These are phyloP conservation scores for Spisula subtruncata DNA, from an alignment of 2,888 invertebrate genomes.

Conservation along the genomic window DNA sequence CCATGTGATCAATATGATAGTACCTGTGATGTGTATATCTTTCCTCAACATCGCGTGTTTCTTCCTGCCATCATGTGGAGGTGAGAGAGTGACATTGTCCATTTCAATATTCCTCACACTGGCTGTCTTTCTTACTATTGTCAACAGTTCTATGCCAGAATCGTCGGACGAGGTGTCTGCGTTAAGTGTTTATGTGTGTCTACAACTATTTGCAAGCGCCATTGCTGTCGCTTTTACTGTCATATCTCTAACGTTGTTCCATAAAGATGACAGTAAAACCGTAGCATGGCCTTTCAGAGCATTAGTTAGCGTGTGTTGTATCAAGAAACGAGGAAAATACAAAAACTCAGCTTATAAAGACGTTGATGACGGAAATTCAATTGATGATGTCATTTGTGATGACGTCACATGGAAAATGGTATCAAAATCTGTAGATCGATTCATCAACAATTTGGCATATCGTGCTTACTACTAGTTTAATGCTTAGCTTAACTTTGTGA, in stretches of 20 bases:
- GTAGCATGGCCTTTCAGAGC: background rate
- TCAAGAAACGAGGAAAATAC: background rate
- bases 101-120: slow-evolving; percentile 74
- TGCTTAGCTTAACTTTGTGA: background rate
- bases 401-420: slow-evolving; percentile 32
- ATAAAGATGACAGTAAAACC: background rate
- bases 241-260: slow-evolving; percentile 62
- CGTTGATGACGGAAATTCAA: background rate
- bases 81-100: slow-evolving; percentile 72
- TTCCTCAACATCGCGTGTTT: slow-evolving; percentile 70
- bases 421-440: slow-evolving; percentile 22
- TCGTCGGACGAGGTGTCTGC: slow-evolving; percentile 68
- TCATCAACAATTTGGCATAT: slow-evolving; percentile 22
- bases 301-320: background rate
- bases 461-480: background rate
- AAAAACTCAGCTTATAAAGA: background rate
- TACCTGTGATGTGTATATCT: slow-evolving; percentile 68
- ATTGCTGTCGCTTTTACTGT: slow-evolving; percentile 65
- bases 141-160: slow-evolving; percentile 69
- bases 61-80: slow-evolving; percentile 68
- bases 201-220: slow-evolving; percentile 72
- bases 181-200: slow-evolving; percentile 72
- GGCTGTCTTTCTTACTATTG: slow-evolving; percentile 73
- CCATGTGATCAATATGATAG: slow-evolving; percentile 68
- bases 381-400: too few species aligned